Base-by-base conservation (phyloP, 2,113 vertebrate genomes). In the Columba janthina region DNA sequence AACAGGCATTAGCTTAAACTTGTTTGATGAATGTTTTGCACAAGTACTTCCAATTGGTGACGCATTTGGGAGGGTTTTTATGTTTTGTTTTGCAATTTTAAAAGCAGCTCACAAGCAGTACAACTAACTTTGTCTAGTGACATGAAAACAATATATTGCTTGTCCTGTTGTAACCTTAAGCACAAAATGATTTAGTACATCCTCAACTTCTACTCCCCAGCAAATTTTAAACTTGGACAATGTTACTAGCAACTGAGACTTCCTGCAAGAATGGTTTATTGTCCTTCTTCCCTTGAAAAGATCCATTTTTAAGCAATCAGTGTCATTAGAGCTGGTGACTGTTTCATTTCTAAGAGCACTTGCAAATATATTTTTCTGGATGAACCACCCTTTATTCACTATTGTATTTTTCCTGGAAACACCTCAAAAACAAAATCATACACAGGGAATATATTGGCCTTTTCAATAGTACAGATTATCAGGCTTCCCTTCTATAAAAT, bases 241-340 rank as follows among this genome's bases (percentile, higher is more conserved):
- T 40, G 36, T 29, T 93, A 56, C n/a, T 74, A 28, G 38, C 2
- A 9, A 53, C 51, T 44, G 32, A 93, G 53, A 66, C 25, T 86
- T 86, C 75, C 80, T 77, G 79, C n/a, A 94, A 95, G 92, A 96
- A 96, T 72, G 24, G 67, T 51, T 91, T 75, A 67, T 92, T 94
- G 88, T 94, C 66, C 57, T 90, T 40, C 26, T 92, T 84, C 44
- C 25, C 54, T 94, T 81, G 73, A 78, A 96, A 96, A 3, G 26
- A 53, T 38, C 31, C 58, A 73, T 93, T 94, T 96, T 92, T 65
- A 90, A 92, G 50, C 66, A 93, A 57, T 67, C 60, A 71, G n/a
- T 87, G 70, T 87, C 88, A 90, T 57, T 81, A 94, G 65, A 92
- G 61, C 50, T 90, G 65, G 48, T 94, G 85, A 95, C 80, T 90